Percentiles rank a stretch among this genome's conserved stretches.
Evolutionary conservation across 2,888 invertebrate species (phyloP).

Genomic region (Rhopalosiphum nymphaeae): DNA sequence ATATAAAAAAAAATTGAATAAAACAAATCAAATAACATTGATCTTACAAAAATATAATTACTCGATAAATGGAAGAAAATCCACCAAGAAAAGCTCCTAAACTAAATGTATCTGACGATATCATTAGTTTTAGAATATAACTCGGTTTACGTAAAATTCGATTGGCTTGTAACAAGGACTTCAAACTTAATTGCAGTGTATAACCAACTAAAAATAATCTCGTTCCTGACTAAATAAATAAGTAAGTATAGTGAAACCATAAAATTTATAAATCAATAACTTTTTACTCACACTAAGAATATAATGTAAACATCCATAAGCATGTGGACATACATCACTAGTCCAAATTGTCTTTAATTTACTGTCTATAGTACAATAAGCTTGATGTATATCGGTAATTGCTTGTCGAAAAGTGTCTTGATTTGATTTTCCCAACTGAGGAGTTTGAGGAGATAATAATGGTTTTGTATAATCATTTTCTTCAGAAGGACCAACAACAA

Average conservation of each 20-base stretch:
- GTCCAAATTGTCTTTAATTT: constrained; percentile 67
- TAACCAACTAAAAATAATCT: constrained; percentile 77
- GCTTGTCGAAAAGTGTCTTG: constrained; percentile 44
- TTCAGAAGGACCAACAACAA: constrained; percentile 77
- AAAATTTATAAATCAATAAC: not conserved
- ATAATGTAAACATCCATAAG: constrained; percentile 76
- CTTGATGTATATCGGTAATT: constrained; percentile 45
- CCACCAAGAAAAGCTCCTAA: constrained; percentile 80
- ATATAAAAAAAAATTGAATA: constrained; percentile 39
- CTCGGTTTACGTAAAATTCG: constrained; percentile 73
- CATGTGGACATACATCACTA: constrained; percentile 75
- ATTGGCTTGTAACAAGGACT: constrained; percentile 74
- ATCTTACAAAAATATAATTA: constrained; percentile 69
- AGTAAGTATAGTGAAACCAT: not conserved
- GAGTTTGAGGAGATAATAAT: constrained; percentile 5
- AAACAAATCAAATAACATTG: not conserved
- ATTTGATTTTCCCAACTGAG: constrained; percentile 21
- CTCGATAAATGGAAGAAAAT: constrained; percentile 79
- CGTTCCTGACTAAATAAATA: constrained; percentile 72
- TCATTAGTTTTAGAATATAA: constrained; percentile 72
- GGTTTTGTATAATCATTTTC: constrained; percentile 69
- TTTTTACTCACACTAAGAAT: constrained; percentile 72
- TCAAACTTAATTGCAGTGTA: constrained; percentile 75
- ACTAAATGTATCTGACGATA: constrained; percentile 74
- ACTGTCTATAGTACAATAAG: constrained; percentile 49